These are phyloP conservation scores for Rhabdornis inornatus DNA, from an alignment of 2,113 vertebrate genomes.

Conservation along the genomic window DNA sequence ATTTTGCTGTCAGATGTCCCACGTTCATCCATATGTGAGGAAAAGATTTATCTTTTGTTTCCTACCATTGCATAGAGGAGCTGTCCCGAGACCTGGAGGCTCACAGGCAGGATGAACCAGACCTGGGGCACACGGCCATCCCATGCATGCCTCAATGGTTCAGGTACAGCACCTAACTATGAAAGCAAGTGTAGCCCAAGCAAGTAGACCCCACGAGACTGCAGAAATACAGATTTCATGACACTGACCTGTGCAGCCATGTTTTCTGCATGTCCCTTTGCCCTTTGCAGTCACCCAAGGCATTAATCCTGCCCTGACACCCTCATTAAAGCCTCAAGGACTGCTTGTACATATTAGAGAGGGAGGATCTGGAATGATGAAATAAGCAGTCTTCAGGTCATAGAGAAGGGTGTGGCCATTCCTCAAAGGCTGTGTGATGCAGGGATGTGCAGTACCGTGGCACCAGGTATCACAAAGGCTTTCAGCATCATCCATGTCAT, in stretches of 20 bases:
- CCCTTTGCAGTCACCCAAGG: not conserved
- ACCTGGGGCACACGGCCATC: not conserved
- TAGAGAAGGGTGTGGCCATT: not conserved
- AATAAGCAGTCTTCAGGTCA: not conserved
- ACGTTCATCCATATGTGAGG: fast-evolving
- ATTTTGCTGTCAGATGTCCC: not conserved
- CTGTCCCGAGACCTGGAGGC: not conserved
- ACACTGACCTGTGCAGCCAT: not conserved
- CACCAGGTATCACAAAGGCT: not conserved
- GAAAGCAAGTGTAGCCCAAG: fast-evolving
- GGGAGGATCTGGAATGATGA: not conserved
- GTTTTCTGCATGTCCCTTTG: not conserved
- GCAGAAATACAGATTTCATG: not conserved
- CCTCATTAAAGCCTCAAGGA: not conserved
- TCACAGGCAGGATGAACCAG: not conserved
- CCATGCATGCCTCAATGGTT: not conserved
- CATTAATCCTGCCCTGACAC: not conserved
- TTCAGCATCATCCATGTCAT: not conserved
- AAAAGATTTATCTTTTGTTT: not conserved
- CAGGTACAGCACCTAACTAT: not conserved
- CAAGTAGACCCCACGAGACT: not conserved
- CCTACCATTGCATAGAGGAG: not conserved
- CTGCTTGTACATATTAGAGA: not conserved
- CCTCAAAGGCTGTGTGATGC: not conserved
- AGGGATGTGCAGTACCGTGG: not conserved